Evolutionary conservation across 53 echinoderm and acorn worm species (phyloP).

Genomic region (Echinarachnius parma): DNA sequence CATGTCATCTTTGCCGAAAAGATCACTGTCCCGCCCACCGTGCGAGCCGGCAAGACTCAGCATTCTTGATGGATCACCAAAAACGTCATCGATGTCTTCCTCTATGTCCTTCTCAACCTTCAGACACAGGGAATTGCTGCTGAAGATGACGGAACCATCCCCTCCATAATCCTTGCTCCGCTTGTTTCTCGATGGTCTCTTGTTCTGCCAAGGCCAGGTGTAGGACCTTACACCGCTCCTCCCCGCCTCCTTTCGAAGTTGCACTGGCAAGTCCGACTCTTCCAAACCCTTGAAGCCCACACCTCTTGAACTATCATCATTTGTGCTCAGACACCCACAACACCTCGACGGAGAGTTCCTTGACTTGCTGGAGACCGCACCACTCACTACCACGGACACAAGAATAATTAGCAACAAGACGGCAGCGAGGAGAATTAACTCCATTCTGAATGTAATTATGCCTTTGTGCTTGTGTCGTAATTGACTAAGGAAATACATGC

Average conservation of each 20-base stretch:
- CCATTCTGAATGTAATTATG: too few relatives aligned
- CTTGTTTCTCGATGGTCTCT: background rate
- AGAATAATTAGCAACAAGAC: background rate
- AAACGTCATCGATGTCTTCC: background rate
- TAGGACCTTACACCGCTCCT: constrained; percentile 14
- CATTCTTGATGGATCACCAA: background rate
- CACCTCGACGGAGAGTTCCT: background rate
- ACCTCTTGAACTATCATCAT: background rate
- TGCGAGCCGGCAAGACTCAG: background rate
- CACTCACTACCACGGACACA: background rate
- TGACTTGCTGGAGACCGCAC: background rate
- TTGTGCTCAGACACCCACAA: background rate
- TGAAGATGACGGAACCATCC: constrained; percentile 33
- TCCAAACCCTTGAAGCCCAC: background rate
- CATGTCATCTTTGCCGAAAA: background rate
- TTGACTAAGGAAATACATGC: too few relatives aligned
- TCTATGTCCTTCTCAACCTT: constrained; percentile 5
- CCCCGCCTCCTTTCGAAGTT: constrained; percentile 1
- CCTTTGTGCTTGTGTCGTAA: too few relatives aligned
- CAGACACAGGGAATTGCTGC: constrained; percentile 29
- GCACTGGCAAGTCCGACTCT: background rate
- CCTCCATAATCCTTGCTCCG: background rate
- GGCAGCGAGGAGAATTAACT: too few relatives aligned
- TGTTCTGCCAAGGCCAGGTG: constrained; percentile 36
- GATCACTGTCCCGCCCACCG: background rate